Evolutionary conservation across 1,140 invertebrate species (phyloP).

Genomic region (Macrosteles quadrilineatus): DNA sequence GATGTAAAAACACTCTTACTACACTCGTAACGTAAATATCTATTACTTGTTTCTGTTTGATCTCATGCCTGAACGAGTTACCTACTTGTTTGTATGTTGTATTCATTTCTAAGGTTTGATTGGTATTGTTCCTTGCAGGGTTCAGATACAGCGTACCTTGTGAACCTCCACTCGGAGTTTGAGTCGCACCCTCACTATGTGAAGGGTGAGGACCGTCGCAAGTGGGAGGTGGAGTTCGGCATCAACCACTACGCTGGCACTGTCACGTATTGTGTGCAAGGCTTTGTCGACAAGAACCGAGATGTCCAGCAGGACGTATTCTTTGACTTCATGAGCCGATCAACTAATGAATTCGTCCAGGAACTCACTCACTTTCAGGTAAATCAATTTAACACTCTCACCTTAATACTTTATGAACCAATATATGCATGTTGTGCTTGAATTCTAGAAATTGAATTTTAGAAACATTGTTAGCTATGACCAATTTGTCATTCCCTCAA

Average conservation of each 20-base stretch:
- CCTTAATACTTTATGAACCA: no score
- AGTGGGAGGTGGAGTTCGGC: conserved; percentile 91
- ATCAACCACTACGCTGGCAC: conserved; percentile 93
- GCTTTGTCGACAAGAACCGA: conserved; percentile 97
- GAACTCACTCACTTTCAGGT: conserved; percentile 85
- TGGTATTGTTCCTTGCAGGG: no score
- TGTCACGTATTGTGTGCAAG: conserved; percentile 88
- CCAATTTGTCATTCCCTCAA: no score
- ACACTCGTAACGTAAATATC: no score
- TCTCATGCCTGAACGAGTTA: no score
- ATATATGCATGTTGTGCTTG: conserved; percentile 4
- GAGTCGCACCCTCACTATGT: conserved; percentile 83
- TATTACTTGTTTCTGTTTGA: no score
- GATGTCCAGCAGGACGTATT: conserved; percentile 94
- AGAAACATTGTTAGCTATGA: no score
- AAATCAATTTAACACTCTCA: no score
- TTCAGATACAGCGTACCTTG: conserved; percentile 85
- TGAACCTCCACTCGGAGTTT: conserved; percentile 89
- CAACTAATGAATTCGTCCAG: conserved; percentile 83
- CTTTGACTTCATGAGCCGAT: conserved; percentile 88
- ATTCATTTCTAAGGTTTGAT: no score
- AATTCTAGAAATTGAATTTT: conserved; percentile 10
- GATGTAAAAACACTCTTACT: no score
- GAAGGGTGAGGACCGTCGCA: conserved; percentile 81
- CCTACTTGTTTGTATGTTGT: no score